A percentile compares a stretch with the other conserved stretches of the same genome.
Evolutionary conservation across 2,888 invertebrate species (phyloP).

Genomic region (Cephus sareptanus): DNA sequence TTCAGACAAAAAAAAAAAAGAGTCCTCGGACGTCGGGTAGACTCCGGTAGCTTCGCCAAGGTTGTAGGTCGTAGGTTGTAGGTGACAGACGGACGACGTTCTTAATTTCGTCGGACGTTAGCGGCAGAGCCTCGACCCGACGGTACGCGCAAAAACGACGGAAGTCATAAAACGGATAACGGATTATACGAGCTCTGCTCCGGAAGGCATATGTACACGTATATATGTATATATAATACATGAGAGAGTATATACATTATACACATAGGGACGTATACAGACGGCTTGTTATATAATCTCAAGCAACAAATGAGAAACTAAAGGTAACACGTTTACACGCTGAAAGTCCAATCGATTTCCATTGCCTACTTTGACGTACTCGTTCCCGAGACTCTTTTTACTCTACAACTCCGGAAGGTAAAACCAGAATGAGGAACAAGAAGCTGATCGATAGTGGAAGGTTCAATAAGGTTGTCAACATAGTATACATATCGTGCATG

Average conservation of each 20-base stretch:
- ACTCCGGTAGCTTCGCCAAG: neutral
- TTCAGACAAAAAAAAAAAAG: neutral
- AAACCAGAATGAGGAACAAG: neutral
- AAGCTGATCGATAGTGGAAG: neutral
- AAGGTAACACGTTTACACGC: neutral
- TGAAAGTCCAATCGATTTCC: neutral
- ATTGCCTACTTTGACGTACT: neutral
- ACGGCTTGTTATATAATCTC: neutral
- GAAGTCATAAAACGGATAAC: conserved; percentile 18
- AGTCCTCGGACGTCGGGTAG: neutral
- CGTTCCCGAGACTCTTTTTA: neutral
- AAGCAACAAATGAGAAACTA: neutral
- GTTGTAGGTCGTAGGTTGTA: conserved; percentile 3
- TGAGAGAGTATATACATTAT: neutral
- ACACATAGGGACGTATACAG: neutral
- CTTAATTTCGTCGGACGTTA: conserved; percentile 52
- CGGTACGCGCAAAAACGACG: conserved; percentile 28
- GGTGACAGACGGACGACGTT: conserved; percentile 51
- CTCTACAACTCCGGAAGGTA: neutral
- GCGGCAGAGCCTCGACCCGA: conserved; percentile 21
- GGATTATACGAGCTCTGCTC: conserved; percentile 25
- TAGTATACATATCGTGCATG: neutral
- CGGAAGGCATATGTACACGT: conserved; percentile 7
- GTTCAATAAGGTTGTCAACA: neutral
- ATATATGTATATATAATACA: neutral